A percentile compares a stretch with the other conserved stretches of the same genome.
Evolutionary conservation across 2,888 invertebrate genomes (phyloP).

Genomic region (Thecocarcelia acutangulata): DNA sequence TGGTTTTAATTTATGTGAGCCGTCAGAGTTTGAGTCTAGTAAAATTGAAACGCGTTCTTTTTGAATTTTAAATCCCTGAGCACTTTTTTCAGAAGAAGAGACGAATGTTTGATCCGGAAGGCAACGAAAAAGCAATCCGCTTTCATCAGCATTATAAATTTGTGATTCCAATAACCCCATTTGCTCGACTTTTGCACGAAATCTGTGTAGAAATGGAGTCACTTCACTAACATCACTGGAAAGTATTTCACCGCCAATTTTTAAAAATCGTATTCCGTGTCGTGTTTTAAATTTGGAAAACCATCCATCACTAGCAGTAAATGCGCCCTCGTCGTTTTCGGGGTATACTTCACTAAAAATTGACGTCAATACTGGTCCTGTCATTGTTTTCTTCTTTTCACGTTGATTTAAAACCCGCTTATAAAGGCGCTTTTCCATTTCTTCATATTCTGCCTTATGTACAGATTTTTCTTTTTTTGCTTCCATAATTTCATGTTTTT

Average conservation of each 20-base stretch:
- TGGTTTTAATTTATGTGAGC: not conserved
- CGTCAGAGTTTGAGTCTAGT: not conserved
- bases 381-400: constrained; percentile 22
- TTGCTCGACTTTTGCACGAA: constrained; percentile 19
- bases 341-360: not conserved
- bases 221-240: constrained; percentile 1
- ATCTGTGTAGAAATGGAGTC: too few species aligned
- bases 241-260: constrained; percentile 5
- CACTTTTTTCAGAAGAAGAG: constrained; percentile 16
- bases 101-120: constrained; percentile 6
- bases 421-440: constrained; percentile 28
- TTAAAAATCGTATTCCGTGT: constrained; percentile 20
- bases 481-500: constrained; percentile 1
- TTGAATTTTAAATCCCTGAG: constrained; percentile 8
- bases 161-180: too few species aligned
- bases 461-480: constrained; percentile 14
- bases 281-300: constrained; percentile 25
- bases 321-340: too few species aligned
- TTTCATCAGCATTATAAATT: too few species aligned
- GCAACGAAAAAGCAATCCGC: constrained; percentile 12
- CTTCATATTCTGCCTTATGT: constrained; percentile 20
- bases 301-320: constrained; percentile 30
- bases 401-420: constrained; percentile 27
- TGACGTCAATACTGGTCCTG: constrained; percentile 17
- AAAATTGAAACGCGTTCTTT: constrained; percentile 12